A percentile compares a stretch with the other conserved stretches of the same genome.
phyloP scores from a whole-genome alignment of 2,113 vertebrate genomes.

The Spermophilus dauricus region DNA sequence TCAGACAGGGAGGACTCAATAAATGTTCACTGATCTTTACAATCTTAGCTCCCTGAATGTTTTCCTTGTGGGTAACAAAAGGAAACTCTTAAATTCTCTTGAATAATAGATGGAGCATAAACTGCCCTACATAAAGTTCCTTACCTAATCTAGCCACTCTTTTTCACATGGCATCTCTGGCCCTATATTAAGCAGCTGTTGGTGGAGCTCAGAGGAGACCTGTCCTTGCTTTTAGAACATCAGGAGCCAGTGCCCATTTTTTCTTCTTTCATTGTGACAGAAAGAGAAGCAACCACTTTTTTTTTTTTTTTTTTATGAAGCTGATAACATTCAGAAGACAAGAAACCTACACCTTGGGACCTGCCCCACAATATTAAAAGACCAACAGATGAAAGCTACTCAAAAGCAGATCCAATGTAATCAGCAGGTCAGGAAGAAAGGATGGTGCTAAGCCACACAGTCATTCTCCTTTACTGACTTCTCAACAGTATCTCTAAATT shows the following conservation, averaged over 20 bases:
- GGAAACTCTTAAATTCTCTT: conserved; percentile 44
- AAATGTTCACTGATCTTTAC: conserved; percentile 59
- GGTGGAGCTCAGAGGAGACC: neutral
- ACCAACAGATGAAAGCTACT: neutral
- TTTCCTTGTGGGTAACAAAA: conserved; percentile 58
- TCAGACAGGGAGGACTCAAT: conserved; percentile 36
- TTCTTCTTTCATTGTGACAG: neutral
- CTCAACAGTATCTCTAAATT: conserved; percentile 1
- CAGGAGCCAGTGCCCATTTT: neutral
- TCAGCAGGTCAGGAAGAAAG: neutral
- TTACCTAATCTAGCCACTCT: neutral
- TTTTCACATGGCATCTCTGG: neutral
- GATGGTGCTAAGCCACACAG: neutral
- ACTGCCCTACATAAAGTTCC: conserved; percentile 4
- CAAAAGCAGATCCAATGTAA: neutral
- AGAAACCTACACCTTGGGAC: neutral
- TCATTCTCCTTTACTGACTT: neutral
- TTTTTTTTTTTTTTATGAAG: neutral
- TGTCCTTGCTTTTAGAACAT: neutral
- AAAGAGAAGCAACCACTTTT: neutral
- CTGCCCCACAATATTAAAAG: neutral
- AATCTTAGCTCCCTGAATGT: conserved; percentile 26
- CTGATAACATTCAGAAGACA: neutral
- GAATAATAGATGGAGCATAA: neutral
- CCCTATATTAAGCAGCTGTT: neutral